Evolutionary conservation across 2,888 invertebrate species (phyloP), one percentile per base, ranked within the genome.

Genomic region (Drosophila tripunctata): DNA sequence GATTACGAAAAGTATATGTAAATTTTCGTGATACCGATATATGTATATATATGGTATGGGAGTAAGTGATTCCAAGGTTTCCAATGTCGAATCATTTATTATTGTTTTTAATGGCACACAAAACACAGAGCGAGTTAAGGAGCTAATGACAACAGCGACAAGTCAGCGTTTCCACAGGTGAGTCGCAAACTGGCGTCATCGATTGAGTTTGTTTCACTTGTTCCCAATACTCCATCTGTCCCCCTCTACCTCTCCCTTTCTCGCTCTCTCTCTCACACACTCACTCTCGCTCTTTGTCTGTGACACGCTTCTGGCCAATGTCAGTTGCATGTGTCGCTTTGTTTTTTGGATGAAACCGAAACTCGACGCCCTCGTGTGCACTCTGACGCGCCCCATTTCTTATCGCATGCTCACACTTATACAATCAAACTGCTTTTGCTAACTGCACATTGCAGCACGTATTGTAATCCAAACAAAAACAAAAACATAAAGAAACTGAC

Each of bases 111-210:
- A 75, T 76, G 78, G 31, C 68, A 63, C 63, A 52, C 17, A 22
- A 10, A 24, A 43, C 17, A 10, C n/a, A 19, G 24, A 48, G n/a
- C 2, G 36, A 12, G 27, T 5, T 4, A 19, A 35, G 65, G 44
- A 66, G 83, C 83, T 82, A 79, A 76, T 79, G 80, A 83, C 83
- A 83, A 61, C n/a, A n/a, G 83, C 74, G 83, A 83, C 76, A 86
- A 80, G 65, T 85, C 79, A 82, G 79, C 79, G 60, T 31, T 67
- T 80, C 51, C 57, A 47, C 73, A 74, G 73, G 66, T 69, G 73
- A 36, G 36, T 17, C 38, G 17, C 24, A 21, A 40, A 22, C 15
- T 19, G 36, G 33, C 54, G 67, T 61, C 67, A 67, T 45, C 67
- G 17, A n/a, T 58, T 5, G 33, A 22, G 17, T 44, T 31, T 12